Evolutionary conservation across 2,888 invertebrate species (phyloP).

Genomic region (Chrysomela aeneicollis): DNA sequence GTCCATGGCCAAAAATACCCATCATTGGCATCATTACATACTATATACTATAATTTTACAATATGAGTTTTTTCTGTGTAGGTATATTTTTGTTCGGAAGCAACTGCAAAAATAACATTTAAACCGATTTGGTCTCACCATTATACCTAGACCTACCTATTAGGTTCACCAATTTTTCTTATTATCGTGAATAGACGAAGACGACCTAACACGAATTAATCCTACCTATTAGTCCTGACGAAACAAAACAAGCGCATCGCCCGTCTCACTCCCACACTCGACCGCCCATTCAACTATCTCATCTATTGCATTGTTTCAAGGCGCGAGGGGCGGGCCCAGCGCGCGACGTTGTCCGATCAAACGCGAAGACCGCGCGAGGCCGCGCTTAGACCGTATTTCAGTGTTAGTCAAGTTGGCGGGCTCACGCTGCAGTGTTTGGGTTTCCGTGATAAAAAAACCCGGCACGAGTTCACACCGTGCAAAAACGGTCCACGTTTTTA

Average conservation of each 20-base stretch:
- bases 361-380: conserved; percentile 42
- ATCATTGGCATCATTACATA: too few relatives aligned
- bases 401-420: conserved; percentile 43
- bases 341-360: conserved; percentile 42
- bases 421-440: conserved; percentile 43
- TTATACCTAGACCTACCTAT: too few relatives aligned
- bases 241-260: conserved; percentile 38
- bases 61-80: too few relatives aligned
- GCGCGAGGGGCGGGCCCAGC: conserved; percentile 44
- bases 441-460: conserved; percentile 44
- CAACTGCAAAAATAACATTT: too few relatives aligned
- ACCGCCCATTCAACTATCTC: conserved; percentile 38
- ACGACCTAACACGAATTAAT: background rate
- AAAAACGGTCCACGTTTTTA: conserved; percentile 41
- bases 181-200: background rate
- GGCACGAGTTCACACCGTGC: conserved; percentile 37
- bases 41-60: too few relatives aligned
- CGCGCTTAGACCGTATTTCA: conserved; percentile 44
- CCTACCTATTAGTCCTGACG: conserved; percentile 24
- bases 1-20: too few relatives aligned
- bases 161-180: too few relatives aligned
- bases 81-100: too few relatives aligned
- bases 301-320: conserved; percentile 44
- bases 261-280: conserved; percentile 44
- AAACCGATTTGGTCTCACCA: too few relatives aligned